phyloP scores from a whole-genome alignment of 2,888 invertebrate species.

The Daptonema setosum region DNA sequence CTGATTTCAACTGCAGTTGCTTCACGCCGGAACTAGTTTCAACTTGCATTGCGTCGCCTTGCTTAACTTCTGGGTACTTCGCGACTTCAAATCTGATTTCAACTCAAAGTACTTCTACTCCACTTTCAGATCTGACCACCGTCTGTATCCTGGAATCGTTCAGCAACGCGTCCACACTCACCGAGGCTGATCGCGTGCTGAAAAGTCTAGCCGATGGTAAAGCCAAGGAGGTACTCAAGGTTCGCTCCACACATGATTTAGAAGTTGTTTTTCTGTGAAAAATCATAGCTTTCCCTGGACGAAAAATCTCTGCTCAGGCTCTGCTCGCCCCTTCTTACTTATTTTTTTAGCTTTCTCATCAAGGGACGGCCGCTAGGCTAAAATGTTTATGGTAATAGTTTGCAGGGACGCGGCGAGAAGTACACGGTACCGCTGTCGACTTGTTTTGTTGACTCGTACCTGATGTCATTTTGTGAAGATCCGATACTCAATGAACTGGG shows the following conservation, averaged over 20 bases:
- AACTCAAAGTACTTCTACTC: too few species aligned
- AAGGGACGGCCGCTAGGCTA: slow-evolving; percentile 1
- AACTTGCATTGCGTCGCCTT: too few species aligned
- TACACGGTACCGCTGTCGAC: slow-evolving; percentile 57
- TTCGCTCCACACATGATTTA: slow-evolving; percentile 17
- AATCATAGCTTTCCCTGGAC: not conserved
- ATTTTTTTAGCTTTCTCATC: not conserved
- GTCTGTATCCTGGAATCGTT: slow-evolving; percentile 74
- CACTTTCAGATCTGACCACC: slow-evolving; percentile 61
- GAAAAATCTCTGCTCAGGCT: too few species aligned
- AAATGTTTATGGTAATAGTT: too few species aligned
- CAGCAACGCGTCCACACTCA: slow-evolving; percentile 52
- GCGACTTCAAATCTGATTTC: too few species aligned
- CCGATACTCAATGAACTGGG: slow-evolving; percentile 42
- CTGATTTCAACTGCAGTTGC: too few species aligned
- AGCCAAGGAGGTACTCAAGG: slow-evolving; percentile 35
- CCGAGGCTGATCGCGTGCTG: slow-evolving; percentile 64
- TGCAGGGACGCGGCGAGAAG: slow-evolving; percentile 20
- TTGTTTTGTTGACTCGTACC: slow-evolving; percentile 63
- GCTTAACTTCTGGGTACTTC: too few species aligned
- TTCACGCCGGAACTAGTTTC: too few species aligned
- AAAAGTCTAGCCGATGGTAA: slow-evolving; percentile 42
- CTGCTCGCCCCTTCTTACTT: not conserved
- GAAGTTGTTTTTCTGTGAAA: not conserved
- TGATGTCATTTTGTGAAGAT: slow-evolving; percentile 65